Evolutionary conservation across 2,888 invertebrate genomes (phyloP), one percentile per base, ranked within the genome.

Genomic region (Diarsia dahlii): DNA sequence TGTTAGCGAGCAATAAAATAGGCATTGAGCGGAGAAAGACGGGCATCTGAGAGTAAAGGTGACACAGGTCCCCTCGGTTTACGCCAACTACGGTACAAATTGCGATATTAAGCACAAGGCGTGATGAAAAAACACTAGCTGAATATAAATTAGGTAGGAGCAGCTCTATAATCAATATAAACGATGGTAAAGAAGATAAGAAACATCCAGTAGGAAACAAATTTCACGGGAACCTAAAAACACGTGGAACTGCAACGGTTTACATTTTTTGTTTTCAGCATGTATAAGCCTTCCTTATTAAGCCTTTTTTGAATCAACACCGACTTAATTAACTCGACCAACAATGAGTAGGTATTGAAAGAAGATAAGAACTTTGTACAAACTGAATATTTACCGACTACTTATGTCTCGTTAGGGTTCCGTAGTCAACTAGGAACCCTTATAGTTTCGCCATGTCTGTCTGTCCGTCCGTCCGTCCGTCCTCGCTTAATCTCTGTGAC

Each of bases 41-140:
- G 90, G 91, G 90, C 91, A 94, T 93, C 94, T 93, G 90, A 93
- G 93, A 93, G 91, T 91, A 93, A 93, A 95, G 95, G 95, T 95
- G 95, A 95, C 95, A 95, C 95, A 95, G 94, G 93, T 91, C 93
- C 95, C 94, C 93, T 93, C 93, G 94, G 94, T 93, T 95, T 95
- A 95, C 95, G 95, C 95, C 95, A 95, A 95, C 96, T 95, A 95
- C 95, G 94, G 95, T 94, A 96, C 96, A 95, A 96, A 96, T 95
- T 95, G 96, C 95, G 95, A 96, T 96, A 96, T 96, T 96, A 96
- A 96, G 95, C 95, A 95, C 96, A 92, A 93, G 93, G 94, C 95
- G 96, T 96, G 96, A 96, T 96, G 96, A 96, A 96, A 96, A 96
- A 96, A 96, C 96, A 95, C 96, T 95, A 95, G 94, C 96, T 95